Evolutionary conservation across 2,797 vertebrate species (phyloP).

Genomic region (Iguana delicatissima): DNA sequence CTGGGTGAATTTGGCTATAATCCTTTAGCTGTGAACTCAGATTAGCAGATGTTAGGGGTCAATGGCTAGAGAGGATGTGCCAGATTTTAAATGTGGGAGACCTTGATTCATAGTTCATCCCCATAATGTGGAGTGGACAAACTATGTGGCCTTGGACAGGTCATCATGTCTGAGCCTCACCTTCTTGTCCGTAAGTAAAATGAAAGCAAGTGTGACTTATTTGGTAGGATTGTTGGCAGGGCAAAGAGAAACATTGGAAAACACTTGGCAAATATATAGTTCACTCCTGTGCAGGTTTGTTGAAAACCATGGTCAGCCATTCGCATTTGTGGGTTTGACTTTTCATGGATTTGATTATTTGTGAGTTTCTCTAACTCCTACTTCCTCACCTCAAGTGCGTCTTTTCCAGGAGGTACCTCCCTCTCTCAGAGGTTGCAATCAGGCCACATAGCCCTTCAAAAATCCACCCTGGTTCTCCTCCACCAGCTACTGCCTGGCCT

Average conservation of each 20-base stretch:
- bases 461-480: too few relatives aligned
- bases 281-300: neutral
- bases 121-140: neutral
- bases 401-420: too few relatives aligned
- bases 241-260: neutral
- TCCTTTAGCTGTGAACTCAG: neutral
- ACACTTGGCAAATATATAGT: neutral
- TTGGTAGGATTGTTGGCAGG: neutral
- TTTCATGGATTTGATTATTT: too few relatives aligned
- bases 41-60: neutral
- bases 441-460: too few relatives aligned
- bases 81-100: neutral
- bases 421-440: too few relatives aligned
- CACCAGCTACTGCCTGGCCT: too few relatives aligned
- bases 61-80: neutral
- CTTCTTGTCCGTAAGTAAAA: neutral
- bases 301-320: neutral
- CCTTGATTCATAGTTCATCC: neutral
- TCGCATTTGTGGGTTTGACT: too few relatives aligned
- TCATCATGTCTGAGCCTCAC: neutral
- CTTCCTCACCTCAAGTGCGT: too few relatives aligned
- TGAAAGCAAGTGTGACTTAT: neutral
- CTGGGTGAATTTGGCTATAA: neutral
- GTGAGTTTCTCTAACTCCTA: too few relatives aligned
- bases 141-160: conserved; percentile 19